phyloP scores from a whole-genome alignment of 2,113 vertebrate genomes.

The Zosterops lateralis region DNA sequence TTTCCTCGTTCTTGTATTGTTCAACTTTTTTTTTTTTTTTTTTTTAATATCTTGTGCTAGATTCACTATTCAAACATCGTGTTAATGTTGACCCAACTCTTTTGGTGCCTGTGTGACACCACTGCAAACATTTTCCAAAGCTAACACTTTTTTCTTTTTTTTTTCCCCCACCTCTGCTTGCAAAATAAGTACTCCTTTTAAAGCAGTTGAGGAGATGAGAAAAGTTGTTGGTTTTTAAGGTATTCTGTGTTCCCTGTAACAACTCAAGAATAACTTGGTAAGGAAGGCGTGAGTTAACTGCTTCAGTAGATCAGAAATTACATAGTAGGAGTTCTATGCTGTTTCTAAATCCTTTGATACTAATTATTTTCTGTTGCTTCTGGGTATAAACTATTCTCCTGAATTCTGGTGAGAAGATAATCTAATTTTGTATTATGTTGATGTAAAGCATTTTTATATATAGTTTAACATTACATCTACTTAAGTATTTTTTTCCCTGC shows the following conservation, averaged over 20 bases:
- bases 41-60: background rate
- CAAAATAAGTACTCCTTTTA: background rate
- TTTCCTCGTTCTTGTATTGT: background rate
- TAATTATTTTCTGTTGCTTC: background rate
- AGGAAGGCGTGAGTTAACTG: background rate
- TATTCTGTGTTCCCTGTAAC: background rate
- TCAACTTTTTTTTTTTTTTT: background rate
- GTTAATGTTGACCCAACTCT: background rate
- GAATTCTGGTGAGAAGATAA: background rate
- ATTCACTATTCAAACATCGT: background rate
- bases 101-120: background rate
- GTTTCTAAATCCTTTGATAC: background rate
- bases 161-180: background rate
- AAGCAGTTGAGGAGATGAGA: background rate
- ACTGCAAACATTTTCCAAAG: background rate
- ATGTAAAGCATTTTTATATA: background rate
- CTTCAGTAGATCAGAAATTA: background rate
- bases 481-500: background rate
- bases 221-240: background rate
- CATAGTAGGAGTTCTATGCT: background rate
- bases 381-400: background rate
- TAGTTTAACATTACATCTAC: background rate
- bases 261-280: background rate
- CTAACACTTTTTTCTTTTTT: background rate
- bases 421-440: background rate